Evolutionary conservation across 2,113 vertebrate genomes (phyloP).

Genomic region (Limanda limanda): DNA sequence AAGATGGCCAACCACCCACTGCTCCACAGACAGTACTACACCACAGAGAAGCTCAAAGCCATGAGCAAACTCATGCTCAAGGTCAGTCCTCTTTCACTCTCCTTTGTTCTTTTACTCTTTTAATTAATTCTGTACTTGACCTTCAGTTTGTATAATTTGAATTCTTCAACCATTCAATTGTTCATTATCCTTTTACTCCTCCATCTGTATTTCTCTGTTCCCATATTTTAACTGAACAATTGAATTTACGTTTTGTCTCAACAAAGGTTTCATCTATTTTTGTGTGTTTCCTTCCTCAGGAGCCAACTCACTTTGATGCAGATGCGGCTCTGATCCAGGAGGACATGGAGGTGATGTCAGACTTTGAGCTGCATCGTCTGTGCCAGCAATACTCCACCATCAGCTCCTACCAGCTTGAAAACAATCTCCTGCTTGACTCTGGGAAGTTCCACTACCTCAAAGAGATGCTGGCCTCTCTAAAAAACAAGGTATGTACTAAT

Average conservation of each 20-base stretch:
- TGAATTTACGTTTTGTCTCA: neutral
- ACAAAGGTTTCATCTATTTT: neutral
- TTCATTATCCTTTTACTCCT: too few species aligned
- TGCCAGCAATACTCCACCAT: slow-evolving; percentile 90
- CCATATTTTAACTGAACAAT: too few species aligned
- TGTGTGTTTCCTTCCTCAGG: slow-evolving; percentile 75
- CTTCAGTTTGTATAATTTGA: too few species aligned
- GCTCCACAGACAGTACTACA: slow-evolving; percentile 94
- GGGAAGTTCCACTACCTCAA: slow-evolving; percentile 86
- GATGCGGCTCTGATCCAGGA: slow-evolving; percentile 92
- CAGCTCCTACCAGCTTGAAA: slow-evolving; percentile 86
- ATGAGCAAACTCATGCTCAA: slow-evolving; percentile 97
- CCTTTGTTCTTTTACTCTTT: neutral
- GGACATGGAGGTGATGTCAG: slow-evolving; percentile 98
- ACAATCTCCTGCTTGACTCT: slow-evolving; percentile 89
- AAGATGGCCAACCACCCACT: slow-evolving; percentile 99
- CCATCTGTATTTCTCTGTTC: too few species aligned
- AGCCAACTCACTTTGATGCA: slow-evolving; percentile 93
- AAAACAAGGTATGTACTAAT: slow-evolving; percentile 84
- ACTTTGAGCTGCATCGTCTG: slow-evolving; percentile 94
- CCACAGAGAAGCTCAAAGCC: slow-evolving; percentile 87
- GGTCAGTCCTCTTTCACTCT: slow-evolving; percentile 72
- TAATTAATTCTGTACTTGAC: too few species aligned
- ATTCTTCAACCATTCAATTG: too few species aligned
- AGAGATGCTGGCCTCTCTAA: slow-evolving; percentile 62